Percentiles rank a stretch among this genome's conserved stretches.
Conservation (phyloP, 1,140 invertebrate genomes). For the Drosophila jambulina region DNA sequence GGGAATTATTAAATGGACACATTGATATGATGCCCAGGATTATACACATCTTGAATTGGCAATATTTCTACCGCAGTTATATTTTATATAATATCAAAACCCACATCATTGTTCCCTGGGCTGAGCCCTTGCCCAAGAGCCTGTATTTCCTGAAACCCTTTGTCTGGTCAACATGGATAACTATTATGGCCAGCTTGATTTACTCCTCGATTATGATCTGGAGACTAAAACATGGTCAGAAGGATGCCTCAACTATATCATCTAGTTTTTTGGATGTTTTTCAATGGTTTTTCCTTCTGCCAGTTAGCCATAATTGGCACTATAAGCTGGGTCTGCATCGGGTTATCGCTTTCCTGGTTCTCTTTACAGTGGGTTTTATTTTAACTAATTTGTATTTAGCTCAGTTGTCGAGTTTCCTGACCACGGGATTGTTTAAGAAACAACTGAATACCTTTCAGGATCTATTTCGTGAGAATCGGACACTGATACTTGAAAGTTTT, state of each 20-base stretch:
- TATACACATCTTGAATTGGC: conserved; percentile 8
- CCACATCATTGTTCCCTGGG: conserved; percentile 39
- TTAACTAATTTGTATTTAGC: conserved; percentile 31
- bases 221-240: not conserved
- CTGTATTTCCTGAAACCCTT: conserved; percentile 39
- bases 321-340: conserved; percentile 5
- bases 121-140: conserved; percentile 29
- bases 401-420: conserved; percentile 26
- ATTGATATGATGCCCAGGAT: conserved; percentile 31
- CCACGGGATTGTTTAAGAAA: conserved; percentile 22
- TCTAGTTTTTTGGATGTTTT: conserved; percentile 25
- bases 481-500: conserved; percentile 22
- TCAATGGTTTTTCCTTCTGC: conserved; percentile 24
- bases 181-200: conserved; percentile 2
- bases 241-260: conserved; percentile 2
- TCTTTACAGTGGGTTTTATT: conserved; percentile 30
- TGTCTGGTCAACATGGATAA: conserved; percentile 8
- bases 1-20: not conserved
- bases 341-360: conserved; percentile 9
- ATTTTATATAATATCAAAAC: conserved; percentile 37
- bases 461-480: conserved; percentile 4
- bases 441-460: conserved; percentile 34
- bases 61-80: conserved; percentile 28
- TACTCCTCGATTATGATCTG: conserved; percentile 26
- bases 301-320: conserved; percentile 7